Base-by-base conservation (phyloP, 1,140 invertebrate genomes). In the Heliconius hermathena region DNA sequence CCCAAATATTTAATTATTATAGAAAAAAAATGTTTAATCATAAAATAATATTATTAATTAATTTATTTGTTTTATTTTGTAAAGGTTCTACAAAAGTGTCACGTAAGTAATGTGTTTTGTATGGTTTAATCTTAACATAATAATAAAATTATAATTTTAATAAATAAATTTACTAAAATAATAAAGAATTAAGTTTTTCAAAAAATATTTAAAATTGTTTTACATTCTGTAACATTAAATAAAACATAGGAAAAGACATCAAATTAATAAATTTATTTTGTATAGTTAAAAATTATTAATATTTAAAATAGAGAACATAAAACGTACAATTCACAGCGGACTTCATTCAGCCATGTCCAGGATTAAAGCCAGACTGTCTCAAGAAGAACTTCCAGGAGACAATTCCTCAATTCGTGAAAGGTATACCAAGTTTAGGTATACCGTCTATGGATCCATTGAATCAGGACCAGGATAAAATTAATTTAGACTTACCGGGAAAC, bases 381-480 rank as follows among this genome's bases (percentile, higher is more conserved):
- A 87, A 88, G 74, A 88, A 85, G 66, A 90, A 81, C 52, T 73
- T 91, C 29, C 89, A 89, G 83, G 87, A 88, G 70, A 88, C 84
- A 1, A 81, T 93, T 11, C 89, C 90, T 13, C 38, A 81, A n/a
- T 91, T 91, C 57, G 77, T 84, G 0, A 89, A 90, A 75, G 91
- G 91, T 20, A 85, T 90, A n/a, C 87, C 87, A 13, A 84, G 83
- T n/a, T 74, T 91, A 41, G 88, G 86, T 11, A 79, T 93, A 4
- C 81, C 83, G 13, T 29, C 89, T 0, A 81, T 86, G 29, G 91
- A 93, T 66, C 91, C 91, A 38, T 46, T 89, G 0, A 22, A 22
- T 29, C 60, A 81, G 29, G 85, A 89, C 8, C 11, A 76, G 38
- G 46, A 90, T 18, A 11, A 74, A 38, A 49, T 91, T 1, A 74